Base-by-base conservation (phyloP, 2,888 invertebrate species). In the Molanna angustata region DNA sequence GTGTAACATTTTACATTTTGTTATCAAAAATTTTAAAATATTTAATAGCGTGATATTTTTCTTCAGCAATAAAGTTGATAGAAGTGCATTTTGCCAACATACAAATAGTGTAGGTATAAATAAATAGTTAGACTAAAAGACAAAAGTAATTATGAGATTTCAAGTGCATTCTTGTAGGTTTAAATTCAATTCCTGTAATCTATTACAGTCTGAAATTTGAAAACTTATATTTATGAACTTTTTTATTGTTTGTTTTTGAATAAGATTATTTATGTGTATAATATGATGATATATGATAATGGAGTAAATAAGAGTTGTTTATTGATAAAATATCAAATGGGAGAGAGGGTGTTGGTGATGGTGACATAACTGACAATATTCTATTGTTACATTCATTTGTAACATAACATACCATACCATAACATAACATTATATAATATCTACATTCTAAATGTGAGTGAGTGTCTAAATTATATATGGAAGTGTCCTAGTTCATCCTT, bases 131-230 rank as follows among this genome's bases (percentile, higher is more conserved):
- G 71, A 73, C 69, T 73, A 72, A 71, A 45, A 52, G 68, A 71
- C 67, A 65, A 66, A 71, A 72, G 22, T 43, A 71, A 56, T 69
- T 67, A 72, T 74, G 76, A 76, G 76, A 75, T 75, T 75, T 65
- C 71, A 74, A 73, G 74, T 74, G 75, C 75, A 76, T 74, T 75
- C 73, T 73, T 72, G 70, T 74, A 74, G 76, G 70, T 70, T 67
- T 73, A 71, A 69, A 71, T 72, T 73, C 71, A 69, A 71, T 72
- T 73, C 71, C 72, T 71, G 71, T 71, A 71, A 74, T 73, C 73
- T 71, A 72, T 52, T 71, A 73, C 74, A 73, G 75, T 75, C 74
- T 73, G 75, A 72, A 65, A 57, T 70, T 69, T 67, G 67, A 66
- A 66, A 66, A 54, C 39, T 52, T 67, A 67, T 66, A 65, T 59